These are phyloP conservation scores for Corynorhinus townsendii DNA, from an alignment of 2,113 vertebrate species.

Conservation along the genomic window DNA sequence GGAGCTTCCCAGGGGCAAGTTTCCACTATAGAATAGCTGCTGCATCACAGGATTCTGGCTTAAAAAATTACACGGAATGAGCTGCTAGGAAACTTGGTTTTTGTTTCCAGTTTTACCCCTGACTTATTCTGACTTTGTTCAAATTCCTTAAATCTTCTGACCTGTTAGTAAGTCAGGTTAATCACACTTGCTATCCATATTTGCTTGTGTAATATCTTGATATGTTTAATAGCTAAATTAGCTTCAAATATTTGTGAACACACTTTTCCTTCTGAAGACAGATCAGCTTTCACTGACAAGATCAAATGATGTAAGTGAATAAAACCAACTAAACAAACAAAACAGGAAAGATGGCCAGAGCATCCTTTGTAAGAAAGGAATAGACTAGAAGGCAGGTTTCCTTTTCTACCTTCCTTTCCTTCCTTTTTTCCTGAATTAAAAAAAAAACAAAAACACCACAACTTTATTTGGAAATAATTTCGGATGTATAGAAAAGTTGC, in stretches of 20 bases:
- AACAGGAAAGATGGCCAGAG: background rate
- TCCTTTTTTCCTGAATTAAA: background rate
- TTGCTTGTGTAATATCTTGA: background rate
- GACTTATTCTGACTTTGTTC: background rate
- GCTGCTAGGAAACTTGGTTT: background rate
- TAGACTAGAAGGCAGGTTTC: background rate
- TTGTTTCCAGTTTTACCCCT: background rate
- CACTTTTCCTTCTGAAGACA: background rate
- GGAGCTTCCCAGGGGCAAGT: constrained; percentile 44
- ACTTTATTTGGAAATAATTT: constrained; percentile 31
- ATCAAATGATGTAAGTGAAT: background rate
- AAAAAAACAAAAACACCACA: no score
- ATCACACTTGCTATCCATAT: background rate
- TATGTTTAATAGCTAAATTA: constrained; percentile 8
- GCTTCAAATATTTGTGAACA: background rate
- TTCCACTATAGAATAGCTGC: background rate
- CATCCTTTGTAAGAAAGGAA: background rate
- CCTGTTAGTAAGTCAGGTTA: background rate
- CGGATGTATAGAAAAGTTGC: constrained; percentile 18
- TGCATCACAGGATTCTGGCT: background rate
- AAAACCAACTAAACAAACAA: background rate
- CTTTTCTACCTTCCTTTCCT: background rate
- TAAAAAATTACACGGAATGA: background rate
- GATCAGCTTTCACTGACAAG: background rate
- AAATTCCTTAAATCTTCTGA: background rate